Base-by-base conservation (phyloP, 2,888 invertebrate genomes). In the Julus scanicus region DNA sequence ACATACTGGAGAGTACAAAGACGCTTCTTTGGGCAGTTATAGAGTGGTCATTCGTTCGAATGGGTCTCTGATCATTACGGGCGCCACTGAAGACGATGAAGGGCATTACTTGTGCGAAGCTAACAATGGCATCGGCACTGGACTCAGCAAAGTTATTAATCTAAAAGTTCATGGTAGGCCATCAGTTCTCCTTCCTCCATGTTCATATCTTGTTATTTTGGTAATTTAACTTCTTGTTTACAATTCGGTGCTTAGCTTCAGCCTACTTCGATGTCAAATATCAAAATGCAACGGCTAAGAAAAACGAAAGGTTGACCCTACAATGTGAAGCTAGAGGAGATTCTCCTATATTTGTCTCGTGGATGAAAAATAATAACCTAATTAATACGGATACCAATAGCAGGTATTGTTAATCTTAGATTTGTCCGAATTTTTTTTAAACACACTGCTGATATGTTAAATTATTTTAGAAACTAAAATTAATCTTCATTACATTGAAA, bases 341-440 rank as follows among this genome's bases (percentile, higher is more conserved):
- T 92, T 97, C 97, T 94, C 98, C 98, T 57, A 97, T 98, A 92
- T 97, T 97, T 90, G 97, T 98, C 90, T 94, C 97, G 89, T 98
- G 98, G 97, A 97, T 97, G 93, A 97, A 97, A 95, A 97, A 97
- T 93, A 97, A 97, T 93, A 97, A 97, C 93, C 95, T 97, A 48
- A 93, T 97, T 90, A 97, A 98, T 92, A 96, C 97, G 87, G 97
- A 97, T 93, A 95, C 95, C 89, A 97, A 97, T 92, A 96, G 96
- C 87, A 95, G 96, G 91, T 92, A 90, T 89, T 53, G 17, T 53
- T 29, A 29, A 29, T 29, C 29, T 29, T 29, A 29, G 29, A 29
- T 29, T 29, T 29, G 29, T 29, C 29, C 29, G 29, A 29, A 29
- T 29, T 29, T 29, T 29, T 29, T 29, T 29, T 29, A 29, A 29